phyloP scores from a whole-genome alignment of 2,888 invertebrate genomes.

The Argyresthia goedartella region DNA sequence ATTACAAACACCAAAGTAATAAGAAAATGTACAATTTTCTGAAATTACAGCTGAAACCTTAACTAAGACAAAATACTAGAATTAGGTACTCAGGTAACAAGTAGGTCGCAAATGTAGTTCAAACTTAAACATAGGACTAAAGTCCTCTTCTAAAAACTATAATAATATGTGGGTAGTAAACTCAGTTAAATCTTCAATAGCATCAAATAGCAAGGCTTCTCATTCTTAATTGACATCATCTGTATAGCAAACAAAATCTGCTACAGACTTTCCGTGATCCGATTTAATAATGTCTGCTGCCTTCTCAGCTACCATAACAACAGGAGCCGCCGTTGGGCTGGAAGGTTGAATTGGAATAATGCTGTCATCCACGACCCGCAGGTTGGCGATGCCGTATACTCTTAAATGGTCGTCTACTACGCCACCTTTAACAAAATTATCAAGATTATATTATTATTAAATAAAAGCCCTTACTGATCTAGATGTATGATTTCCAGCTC shows the following conservation, averaged over 20 bases:
- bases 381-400: constrained; percentile 71
- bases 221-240: neutral
- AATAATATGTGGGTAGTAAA: too few relatives aligned
- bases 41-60: too few relatives aligned
- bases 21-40: too few relatives aligned
- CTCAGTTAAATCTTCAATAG: too few relatives aligned
- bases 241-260: neutral
- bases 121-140: neutral
- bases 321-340: constrained; percentile 80
- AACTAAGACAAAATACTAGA: too few relatives aligned
- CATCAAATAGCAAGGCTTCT: too few relatives aligned
- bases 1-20: too few relatives aligned
- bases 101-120: neutral
- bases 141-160: too few relatives aligned
- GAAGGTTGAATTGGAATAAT: constrained; percentile 80
- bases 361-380: constrained; percentile 78
- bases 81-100: neutral
- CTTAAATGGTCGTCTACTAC: constrained; percentile 74
- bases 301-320: constrained; percentile 82
- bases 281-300: constrained; percentile 77
- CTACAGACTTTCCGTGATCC: constrained; percentile 16
- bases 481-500: too few relatives aligned
- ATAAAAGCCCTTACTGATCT: too few relatives aligned
- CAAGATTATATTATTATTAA: too few relatives aligned
- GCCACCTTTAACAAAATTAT: constrained; percentile 28